Percentiles rank a stretch among this genome's conserved stretches.
phyloP scores from a whole-genome alignment of 2,113 vertebrate species.

The Haliaeetus leucogaster region DNA sequence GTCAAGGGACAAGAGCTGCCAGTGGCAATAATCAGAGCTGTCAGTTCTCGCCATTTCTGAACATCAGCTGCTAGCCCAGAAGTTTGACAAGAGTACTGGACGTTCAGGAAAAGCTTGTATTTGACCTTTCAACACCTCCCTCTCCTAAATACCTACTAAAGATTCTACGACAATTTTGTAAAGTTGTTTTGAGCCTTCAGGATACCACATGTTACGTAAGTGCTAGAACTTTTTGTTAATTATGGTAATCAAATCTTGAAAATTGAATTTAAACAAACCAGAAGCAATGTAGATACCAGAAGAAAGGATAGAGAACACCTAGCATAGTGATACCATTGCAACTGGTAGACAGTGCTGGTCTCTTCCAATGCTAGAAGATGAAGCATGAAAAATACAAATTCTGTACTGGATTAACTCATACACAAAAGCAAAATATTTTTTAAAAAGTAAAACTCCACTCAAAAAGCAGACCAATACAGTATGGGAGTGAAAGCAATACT shows the following conservation, averaged over 20 bases:
- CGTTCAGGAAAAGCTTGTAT: background rate
- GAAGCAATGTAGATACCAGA: background rate
- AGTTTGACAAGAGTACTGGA: background rate
- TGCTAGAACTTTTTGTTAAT: background rate
- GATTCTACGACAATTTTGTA: background rate
- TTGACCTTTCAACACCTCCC: background rate
- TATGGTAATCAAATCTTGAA: background rate
- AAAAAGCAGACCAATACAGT: background rate
- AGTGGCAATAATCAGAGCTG: background rate
- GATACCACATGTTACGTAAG: rapidly evolving
- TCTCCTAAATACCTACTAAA: background rate
- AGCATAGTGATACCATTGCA: background rate
- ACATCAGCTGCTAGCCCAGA: background rate
- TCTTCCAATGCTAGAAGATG: background rate
- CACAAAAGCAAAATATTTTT: background rate
- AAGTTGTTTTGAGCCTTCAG: background rate
- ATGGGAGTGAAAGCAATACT: background rate
- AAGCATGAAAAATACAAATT: background rate
- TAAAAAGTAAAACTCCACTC: background rate
- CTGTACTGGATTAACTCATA: background rate
- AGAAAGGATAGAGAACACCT: background rate
- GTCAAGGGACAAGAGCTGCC: background rate
- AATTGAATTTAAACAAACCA: background rate
- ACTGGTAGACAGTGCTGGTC: background rate
- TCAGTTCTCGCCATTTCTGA: background rate